phyloP scores from a whole-genome alignment of 2,888 invertebrate species.

The Dicyrtomina minuta region DNA sequence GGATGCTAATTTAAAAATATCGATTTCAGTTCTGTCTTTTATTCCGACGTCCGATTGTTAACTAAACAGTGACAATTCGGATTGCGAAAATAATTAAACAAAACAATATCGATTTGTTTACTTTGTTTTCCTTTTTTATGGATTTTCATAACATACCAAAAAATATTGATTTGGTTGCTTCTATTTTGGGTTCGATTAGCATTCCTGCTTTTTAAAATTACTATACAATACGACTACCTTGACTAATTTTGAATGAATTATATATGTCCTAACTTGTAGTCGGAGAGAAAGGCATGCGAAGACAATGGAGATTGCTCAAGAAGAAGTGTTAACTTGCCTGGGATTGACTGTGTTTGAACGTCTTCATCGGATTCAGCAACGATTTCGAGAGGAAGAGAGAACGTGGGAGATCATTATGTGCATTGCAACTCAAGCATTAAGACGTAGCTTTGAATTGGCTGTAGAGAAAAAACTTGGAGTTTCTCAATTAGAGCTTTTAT shows the following conservation, averaged over 20 bases:
- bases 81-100: too few relatives aligned
- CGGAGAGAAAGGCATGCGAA: slow-evolving; percentile 90
- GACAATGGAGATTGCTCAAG: slow-evolving; percentile 94
- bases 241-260: too few relatives aligned
- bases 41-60: too few relatives aligned
- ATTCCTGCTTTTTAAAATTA: too few relatives aligned
- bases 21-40: too few relatives aligned
- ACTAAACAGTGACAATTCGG: too few relatives aligned
- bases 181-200: too few relatives aligned
- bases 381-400: slow-evolving; percentile 85
- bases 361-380: slow-evolving; percentile 80
- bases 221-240: not conserved
- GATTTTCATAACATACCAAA: too few relatives aligned
- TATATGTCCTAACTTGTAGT: slow-evolving; percentile 58
- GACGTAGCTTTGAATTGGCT: slow-evolving; percentile 83
- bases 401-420: slow-evolving; percentile 92
- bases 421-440: slow-evolving; percentile 80
- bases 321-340: slow-evolving; percentile 91
- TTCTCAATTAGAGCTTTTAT: slow-evolving; percentile 82
- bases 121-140: too few relatives aligned
- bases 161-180: too few relatives aligned
- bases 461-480: slow-evolving; percentile 86
- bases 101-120: too few relatives aligned
- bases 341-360: slow-evolving; percentile 91
- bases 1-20: too few relatives aligned